Base-by-base conservation (phyloP, 2,113 vertebrate species). In the Spheniscus mendiculus region DNA sequence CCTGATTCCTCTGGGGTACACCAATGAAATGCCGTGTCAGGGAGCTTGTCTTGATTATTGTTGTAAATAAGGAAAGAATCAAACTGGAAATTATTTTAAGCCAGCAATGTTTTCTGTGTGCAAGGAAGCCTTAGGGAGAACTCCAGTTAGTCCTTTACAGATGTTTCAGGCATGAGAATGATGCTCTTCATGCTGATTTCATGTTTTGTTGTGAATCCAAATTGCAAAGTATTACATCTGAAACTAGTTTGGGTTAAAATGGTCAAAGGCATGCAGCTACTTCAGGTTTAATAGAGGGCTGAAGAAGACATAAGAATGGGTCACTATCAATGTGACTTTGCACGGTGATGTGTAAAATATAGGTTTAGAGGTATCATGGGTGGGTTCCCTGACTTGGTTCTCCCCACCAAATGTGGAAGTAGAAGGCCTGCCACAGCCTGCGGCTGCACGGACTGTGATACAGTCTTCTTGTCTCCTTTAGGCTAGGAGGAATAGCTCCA, bases 391-490 rank as follows among this genome's bases (percentile, higher is more conserved):
- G 38, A 38, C 45, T 88, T 1, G 1, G 3, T 69, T 86, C 12
- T 92, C 15, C 49, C 11, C 12, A 15, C 1, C 7, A 49, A 80
- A 66, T 42, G 14, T 29, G 63, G 38, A 56, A 62, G 30, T 4
- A 38, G 36, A 71, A 66, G 8, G 38, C 6, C 13, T 87, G 23
- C 11, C 25, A 66, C 9, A 26, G 12, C 23, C 26, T 53, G 19
- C 0, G 0, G 18, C 20, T 55, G 15, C 44, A 44, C 0, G 0
- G 25, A 36, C 18, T 23, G 30, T 74, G 27, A 45, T 36, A 66
- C 2, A 7, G 29, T 18, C 59, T 67, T 83, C 38, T 15, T 11
- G 1, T 29, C 29, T 89, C 42, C 50, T 77, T 50, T 50, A 89
- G 38, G 13, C 36, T 38, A 58, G 42, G 22, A 59, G 44, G 22